Evolutionary conservation across 2,888 invertebrate genomes (phyloP), one percentile per base, ranked within the genome.

Genomic region (Ommatoiulus sabulosus): DNA sequence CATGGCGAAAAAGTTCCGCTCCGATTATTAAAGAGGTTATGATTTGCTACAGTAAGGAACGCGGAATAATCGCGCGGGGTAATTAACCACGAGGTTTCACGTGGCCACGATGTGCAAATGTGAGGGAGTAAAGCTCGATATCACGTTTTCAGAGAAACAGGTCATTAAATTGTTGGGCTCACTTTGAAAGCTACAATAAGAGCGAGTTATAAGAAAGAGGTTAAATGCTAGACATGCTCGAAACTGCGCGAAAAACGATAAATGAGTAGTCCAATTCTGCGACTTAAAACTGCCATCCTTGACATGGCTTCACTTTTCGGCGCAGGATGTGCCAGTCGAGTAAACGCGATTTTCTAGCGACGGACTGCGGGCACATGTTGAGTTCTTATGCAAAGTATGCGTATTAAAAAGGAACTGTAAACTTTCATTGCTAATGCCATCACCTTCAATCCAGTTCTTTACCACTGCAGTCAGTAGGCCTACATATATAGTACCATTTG

Each of bases 21-120:
- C 72, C 72, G 72, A 72, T 72, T 72, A 72, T 72, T 72, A 72
- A 72, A 5, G 72, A n/a, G 72, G 72, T 72, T 72, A 72, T 72
- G 72, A 72, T 72, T 72, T 72, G 72, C 20, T 72, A 72, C 72
- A 72, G 72, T 72, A 72, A 72, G 24, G 72, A 72, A 72, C 72
- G 72, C 72, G 24, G 72, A 72, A 72, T 72, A 72, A 24, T 72
- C 72, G 24, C 72, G 8, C 0, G 72, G 24, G 24, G 72, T 72
- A 72, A 72, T 72, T 72, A 72, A 72, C 72, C 20, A 72, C 72
- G 72, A 12, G 72, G 24, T 20, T 72, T 72, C 24, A 24, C 24
- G 24, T 24, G 24, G 12, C 20, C 24, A 72, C 72, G 72, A 24
- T 24, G 72, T 72, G 72, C 72, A 72, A n/a, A 20, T 24, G 72